Evolutionary conservation across 2,797 vertebrate species (phyloP).

Genomic region (Artibeus lituratus): DNA sequence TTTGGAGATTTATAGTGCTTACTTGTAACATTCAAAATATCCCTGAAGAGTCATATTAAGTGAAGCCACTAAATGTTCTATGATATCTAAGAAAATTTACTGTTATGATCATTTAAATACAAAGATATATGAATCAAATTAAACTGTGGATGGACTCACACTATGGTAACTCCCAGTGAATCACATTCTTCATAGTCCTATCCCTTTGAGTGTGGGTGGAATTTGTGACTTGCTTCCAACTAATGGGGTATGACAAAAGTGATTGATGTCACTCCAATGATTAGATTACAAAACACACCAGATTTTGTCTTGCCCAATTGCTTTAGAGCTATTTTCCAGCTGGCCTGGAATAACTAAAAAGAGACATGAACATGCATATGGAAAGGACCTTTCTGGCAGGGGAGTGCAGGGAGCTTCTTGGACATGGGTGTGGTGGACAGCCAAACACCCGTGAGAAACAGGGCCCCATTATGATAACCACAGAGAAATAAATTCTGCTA

Average conservation of each 20-base stretch:
- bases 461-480: not conserved
- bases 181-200: not conserved
- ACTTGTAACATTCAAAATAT: not conserved
- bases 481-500: not conserved
- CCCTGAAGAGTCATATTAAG: not conserved
- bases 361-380: not conserved
- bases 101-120: not conserved
- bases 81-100: not conserved
- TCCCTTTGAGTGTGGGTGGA: not conserved
- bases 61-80: not conserved
- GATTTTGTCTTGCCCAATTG: not conserved
- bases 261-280: not conserved
- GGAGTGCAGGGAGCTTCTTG: not conserved
- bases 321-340: not conserved
- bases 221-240: not conserved
- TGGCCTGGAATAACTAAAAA: not conserved
- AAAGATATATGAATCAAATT: not conserved
- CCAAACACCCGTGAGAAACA: not conserved
- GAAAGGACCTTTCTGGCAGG: not conserved
- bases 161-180: not conserved
- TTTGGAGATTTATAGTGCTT: not conserved
- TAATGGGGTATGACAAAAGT: not conserved
- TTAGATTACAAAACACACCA: not conserved
- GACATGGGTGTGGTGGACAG: not conserved
- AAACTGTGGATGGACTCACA: not conserved